Evolutionary conservation across 35 echinoderm and acorn worm species (phyloP).

Genomic region (Amphiura filiformis): DNA sequence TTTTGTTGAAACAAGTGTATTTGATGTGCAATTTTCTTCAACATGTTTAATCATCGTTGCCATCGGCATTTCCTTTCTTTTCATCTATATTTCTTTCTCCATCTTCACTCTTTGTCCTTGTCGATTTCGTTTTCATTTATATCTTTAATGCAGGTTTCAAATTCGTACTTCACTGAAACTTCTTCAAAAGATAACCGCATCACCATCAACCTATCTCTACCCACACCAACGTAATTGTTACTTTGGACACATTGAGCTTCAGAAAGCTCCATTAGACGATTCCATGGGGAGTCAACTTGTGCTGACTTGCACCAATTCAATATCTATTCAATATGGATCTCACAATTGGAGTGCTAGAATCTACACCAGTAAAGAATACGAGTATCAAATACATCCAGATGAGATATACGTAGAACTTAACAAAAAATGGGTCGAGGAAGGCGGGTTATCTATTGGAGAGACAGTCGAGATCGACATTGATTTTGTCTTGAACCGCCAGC

Average conservation of each 20-base stretch:
- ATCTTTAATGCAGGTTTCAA: too few species aligned
- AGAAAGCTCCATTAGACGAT: not conserved
- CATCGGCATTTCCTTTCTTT: too few species aligned
- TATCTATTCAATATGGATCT: not conserved
- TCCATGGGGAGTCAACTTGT: not conserved
- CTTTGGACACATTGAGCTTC: not conserved
- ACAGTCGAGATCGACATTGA: slow-evolving; percentile 4
- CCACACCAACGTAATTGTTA: too few species aligned
- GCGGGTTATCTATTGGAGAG: not conserved
- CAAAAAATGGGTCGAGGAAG: slow-evolving; percentile 20
- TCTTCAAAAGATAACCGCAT: too few species aligned
- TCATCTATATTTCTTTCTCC: too few species aligned
- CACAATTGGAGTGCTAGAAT: not conserved
- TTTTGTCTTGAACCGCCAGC: slow-evolving; percentile 8
- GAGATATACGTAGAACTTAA: slow-evolving; percentile 31
- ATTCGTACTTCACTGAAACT: too few species aligned
- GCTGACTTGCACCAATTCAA: not conserved
- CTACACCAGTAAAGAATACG: not conserved
- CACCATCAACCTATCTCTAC: too few species aligned
- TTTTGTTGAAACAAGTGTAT: too few species aligned
- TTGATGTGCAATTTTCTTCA: too few species aligned
- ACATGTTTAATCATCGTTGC: too few species aligned
- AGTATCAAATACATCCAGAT: not conserved
- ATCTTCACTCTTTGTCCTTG: too few species aligned
- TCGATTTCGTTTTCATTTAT: too few species aligned